Conservation (phyloP, 2,888 invertebrate species). For the Parnassius glacialis region DNA sequence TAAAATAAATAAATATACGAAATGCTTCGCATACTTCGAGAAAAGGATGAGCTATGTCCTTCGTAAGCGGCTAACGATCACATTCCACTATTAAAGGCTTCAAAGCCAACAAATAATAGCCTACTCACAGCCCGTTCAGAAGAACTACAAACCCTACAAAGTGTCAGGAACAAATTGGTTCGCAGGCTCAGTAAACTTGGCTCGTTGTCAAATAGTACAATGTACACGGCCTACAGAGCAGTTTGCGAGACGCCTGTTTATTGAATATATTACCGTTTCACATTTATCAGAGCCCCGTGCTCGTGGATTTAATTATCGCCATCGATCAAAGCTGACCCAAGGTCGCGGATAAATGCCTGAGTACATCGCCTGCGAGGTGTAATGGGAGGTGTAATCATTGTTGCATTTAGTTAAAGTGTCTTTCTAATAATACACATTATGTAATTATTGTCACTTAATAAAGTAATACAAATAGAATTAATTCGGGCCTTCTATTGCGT, state of each 20-base stretch:
- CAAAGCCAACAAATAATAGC: conserved; percentile 18
- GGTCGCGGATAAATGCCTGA: conserved; percentile 41
- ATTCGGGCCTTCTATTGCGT: too few species aligned
- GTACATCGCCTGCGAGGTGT: conserved; percentile 28
- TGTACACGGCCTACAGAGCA: conserved; percentile 25
- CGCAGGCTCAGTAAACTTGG: conserved; percentile 3
- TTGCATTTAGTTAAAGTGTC: conserved; percentile 7
- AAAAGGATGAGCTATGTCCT: too few species aligned
- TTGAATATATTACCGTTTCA: conserved; percentile 40
- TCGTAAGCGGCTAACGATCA: conserved; percentile 5
- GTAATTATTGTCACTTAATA: neutral
- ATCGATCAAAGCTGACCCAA: conserved; percentile 43
- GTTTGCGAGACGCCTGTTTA: conserved; percentile 38
- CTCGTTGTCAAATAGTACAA: conserved; percentile 19
- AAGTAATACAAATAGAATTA: too few species aligned
- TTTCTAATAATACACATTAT: neutral
- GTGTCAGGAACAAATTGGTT: conserved; percentile 20
- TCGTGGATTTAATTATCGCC: conserved; percentile 37
- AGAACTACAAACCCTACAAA: conserved; percentile 18
- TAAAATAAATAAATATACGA: too few species aligned
- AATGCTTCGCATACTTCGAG: too few species aligned
- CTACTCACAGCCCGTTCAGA: conserved; percentile 7
- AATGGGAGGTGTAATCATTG: conserved; percentile 20
- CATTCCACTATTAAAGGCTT: conserved; percentile 11
- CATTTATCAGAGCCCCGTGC: conserved; percentile 40